Evolutionary conservation across 2,797 vertebrate species (phyloP).

Genomic region (Anguilla marmorata): DNA sequence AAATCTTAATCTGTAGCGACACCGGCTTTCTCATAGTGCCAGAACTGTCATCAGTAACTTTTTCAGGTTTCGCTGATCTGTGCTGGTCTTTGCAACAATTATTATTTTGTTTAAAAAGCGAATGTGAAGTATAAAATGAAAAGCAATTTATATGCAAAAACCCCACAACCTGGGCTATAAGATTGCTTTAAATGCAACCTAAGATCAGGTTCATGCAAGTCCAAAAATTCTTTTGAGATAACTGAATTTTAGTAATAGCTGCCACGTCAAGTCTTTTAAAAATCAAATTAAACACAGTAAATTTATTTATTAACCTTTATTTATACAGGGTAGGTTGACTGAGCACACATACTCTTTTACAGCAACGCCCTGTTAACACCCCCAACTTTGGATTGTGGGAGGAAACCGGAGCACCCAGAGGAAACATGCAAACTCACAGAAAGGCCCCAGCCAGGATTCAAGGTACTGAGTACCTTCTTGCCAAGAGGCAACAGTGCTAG

Average conservation of each 20-base stretch:
- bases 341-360: too few relatives aligned
- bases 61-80: neutral
- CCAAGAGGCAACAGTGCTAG: too few relatives aligned
- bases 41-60: neutral
- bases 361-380: too few relatives aligned
- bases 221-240: neutral
- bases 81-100: neutral
- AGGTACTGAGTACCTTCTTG: too few relatives aligned
- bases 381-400: too few relatives aligned
- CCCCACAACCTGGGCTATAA: too few relatives aligned
- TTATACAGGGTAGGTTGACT: too few relatives aligned
- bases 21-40: neutral
- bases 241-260: neutral
- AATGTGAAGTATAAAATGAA: neutral
- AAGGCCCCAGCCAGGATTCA: too few relatives aligned
- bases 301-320: neutral
- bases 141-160: neutral
- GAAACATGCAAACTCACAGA: too few relatives aligned
- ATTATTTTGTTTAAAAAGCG: neutral
- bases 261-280: neutral
- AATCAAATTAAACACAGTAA: neutral
- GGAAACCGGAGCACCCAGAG: too few relatives aligned
- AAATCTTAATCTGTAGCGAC: neutral
- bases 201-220: neutral
- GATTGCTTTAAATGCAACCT: too few relatives aligned